Conservation (phyloP, 2,797 vertebrate genomes). For the Morelia viridis region DNA sequence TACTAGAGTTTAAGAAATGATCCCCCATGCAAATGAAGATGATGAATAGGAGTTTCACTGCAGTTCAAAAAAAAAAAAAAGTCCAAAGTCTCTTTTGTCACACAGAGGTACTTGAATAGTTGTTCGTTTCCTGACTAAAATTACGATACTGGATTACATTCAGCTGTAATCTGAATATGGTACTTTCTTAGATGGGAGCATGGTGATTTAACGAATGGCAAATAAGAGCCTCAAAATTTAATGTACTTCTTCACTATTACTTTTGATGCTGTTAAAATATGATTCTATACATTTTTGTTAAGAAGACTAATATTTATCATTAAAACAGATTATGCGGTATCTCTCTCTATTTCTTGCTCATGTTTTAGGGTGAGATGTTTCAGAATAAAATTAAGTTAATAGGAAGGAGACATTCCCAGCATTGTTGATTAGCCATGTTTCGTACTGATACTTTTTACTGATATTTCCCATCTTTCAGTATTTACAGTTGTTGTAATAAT, state of each 20-base stretch:
- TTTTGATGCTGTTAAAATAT: constrained; percentile 23
- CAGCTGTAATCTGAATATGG: background rate
- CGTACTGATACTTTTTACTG: background rate
- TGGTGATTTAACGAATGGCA: background rate
- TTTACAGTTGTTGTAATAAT: background rate
- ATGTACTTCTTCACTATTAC: background rate
- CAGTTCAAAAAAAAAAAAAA: constrained; percentile 3
- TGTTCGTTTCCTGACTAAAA: constrained; percentile 1
- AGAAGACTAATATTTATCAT: background rate
- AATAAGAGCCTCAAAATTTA: background rate
- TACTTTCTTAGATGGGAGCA: background rate
- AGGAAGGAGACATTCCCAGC: background rate
- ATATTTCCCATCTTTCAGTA: constrained; percentile 2
- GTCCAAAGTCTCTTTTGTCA: background rate
- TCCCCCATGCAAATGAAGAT: background rate
- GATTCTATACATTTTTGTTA: background rate
- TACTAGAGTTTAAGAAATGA: constrained; percentile 3
- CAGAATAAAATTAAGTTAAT: background rate
- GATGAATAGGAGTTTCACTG: background rate
- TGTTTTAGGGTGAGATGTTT: background rate
- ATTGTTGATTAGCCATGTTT: background rate
- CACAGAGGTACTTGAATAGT: background rate
- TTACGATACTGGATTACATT: background rate
- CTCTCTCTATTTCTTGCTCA: background rate
- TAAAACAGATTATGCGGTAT: background rate